phyloP scores from a whole-genome alignment of 2,113 vertebrate genomes.

The Columba livia region DNA sequence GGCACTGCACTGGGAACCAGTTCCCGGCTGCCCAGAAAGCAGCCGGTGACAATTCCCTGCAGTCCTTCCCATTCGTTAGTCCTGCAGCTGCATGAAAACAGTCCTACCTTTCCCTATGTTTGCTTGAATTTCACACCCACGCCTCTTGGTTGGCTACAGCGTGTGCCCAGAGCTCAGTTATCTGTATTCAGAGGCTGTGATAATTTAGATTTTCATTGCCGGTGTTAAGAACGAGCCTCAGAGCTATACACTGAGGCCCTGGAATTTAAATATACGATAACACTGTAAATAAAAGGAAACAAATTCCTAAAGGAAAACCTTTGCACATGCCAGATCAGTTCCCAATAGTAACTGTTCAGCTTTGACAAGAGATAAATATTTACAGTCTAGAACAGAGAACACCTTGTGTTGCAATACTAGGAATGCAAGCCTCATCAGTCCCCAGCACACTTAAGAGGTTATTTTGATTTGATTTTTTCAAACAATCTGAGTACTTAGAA shows the following conservation, averaged over 20 bases:
- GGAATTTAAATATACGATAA: conserved; percentile 44
- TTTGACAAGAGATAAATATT: conserved; percentile 70
- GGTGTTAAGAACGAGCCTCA: conserved; percentile 14
- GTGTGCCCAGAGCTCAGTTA: not conserved
- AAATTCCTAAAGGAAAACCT: conserved; percentile 63
- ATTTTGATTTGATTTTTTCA: not conserved
- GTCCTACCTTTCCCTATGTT: not conserved
- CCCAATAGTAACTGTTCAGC: conserved; percentile 54
- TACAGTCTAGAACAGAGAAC: conserved; percentile 60
- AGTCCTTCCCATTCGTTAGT: not conserved
- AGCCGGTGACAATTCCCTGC: accelerated
- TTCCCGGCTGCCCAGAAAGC: not conserved
- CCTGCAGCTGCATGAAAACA: not conserved
- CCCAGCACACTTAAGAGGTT: not conserved
- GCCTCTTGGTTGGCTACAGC: not conserved
- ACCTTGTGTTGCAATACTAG: conserved; percentile 59
- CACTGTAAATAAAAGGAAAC: conserved; percentile 59
- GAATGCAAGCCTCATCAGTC: conserved; percentile 27
- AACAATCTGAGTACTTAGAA: not conserved
- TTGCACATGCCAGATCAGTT: conserved; percentile 45
- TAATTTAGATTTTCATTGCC: not conserved
- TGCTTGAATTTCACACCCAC: not conserved
- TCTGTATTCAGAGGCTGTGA: not conserved
- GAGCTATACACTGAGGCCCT: conserved; percentile 34
- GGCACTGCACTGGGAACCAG: not conserved